phyloP scores from a whole-genome alignment of 2,113 vertebrate species.

The Barbus barbus region DNA sequence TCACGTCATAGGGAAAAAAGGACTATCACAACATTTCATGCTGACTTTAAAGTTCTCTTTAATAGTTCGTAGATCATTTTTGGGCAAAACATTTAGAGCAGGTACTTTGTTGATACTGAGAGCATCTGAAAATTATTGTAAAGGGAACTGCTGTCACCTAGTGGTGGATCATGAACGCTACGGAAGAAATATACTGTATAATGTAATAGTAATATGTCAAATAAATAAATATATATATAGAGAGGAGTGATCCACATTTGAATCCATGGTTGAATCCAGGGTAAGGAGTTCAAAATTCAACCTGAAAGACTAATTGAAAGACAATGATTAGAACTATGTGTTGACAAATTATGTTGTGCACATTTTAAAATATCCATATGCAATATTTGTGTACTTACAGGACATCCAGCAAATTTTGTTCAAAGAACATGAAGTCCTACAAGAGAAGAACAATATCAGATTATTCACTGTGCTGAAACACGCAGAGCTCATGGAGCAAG shows the following conservation, averaged over 20 bases:
- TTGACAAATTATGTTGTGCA: neutral
- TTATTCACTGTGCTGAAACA: neutral
- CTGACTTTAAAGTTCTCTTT: too few species aligned
- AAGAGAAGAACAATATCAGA: neutral
- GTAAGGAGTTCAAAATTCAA: neutral
- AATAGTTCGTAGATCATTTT: too few species aligned
- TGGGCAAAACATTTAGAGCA: neutral
- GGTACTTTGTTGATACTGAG: neutral
- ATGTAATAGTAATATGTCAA: neutral
- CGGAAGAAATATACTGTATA: neutral
- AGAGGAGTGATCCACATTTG: neutral
- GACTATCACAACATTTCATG: too few species aligned
- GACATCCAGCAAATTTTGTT: slow-evolving; percentile 14
- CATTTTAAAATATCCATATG: neutral
- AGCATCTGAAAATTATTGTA: neutral
- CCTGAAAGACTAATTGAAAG: neutral
- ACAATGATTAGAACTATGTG: neutral
- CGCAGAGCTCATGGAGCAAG: neutral
- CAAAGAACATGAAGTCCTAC: slow-evolving; percentile 55
- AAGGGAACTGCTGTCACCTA: slow-evolving; percentile 21
- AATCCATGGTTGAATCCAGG: too few species aligned
- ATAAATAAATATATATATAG: too few species aligned
- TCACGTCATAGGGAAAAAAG: too few species aligned
- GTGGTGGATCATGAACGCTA: slow-evolving; percentile 1
- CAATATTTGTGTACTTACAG: neutral